Conservation (phyloP, 2,888 invertebrate species). For the Ornithoptera priamus region DNA sequence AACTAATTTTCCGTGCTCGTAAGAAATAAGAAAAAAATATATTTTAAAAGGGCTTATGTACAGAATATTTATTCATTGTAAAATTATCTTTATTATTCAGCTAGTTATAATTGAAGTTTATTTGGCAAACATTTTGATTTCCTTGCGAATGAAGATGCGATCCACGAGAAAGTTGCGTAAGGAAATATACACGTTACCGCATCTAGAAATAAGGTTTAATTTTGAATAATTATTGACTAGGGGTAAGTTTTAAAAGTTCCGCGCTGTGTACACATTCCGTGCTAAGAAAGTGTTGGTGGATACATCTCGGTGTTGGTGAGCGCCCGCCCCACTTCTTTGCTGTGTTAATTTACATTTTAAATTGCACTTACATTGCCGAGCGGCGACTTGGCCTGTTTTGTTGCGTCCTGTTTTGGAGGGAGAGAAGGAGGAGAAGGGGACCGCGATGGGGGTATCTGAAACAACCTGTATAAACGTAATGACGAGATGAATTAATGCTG, state of each 20-base stretch:
- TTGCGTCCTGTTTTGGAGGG: slow-evolving; percentile 51
- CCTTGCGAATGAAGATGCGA: background rate
- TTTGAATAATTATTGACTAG: background rate
- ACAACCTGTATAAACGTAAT: slow-evolving; percentile 44
- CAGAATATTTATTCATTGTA: slow-evolving; percentile 32
- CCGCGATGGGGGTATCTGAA: slow-evolving; percentile 33
- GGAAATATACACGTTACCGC: background rate
- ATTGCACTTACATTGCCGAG: slow-evolving; percentile 79
- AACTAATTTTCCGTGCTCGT: slow-evolving; percentile 63
- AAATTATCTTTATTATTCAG: slow-evolving; percentile 37
- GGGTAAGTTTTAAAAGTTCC: background rate
- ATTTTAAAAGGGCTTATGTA: slow-evolving; percentile 53
- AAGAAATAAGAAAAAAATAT: slow-evolving; percentile 67
- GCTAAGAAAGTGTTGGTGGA: slow-evolving; percentile 66
- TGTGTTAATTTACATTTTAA: slow-evolving; percentile 81
- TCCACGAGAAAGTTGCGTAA: background rate
- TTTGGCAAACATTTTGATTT: slow-evolving; percentile 7
- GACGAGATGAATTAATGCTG: slow-evolving; percentile 23
- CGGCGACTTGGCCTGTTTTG: slow-evolving; percentile 73
- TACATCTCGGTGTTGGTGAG: slow-evolving; percentile 57
- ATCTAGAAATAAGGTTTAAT: background rate
- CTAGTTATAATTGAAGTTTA: slow-evolving; percentile 38
- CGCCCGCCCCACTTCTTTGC: slow-evolving; percentile 66
- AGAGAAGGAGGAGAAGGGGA: slow-evolving; percentile 31
- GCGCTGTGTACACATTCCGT: slow-evolving; percentile 46